Evolutionary conservation across 2,888 invertebrate species (phyloP).

Genomic region (Megaustenia siamemsis): DNA sequence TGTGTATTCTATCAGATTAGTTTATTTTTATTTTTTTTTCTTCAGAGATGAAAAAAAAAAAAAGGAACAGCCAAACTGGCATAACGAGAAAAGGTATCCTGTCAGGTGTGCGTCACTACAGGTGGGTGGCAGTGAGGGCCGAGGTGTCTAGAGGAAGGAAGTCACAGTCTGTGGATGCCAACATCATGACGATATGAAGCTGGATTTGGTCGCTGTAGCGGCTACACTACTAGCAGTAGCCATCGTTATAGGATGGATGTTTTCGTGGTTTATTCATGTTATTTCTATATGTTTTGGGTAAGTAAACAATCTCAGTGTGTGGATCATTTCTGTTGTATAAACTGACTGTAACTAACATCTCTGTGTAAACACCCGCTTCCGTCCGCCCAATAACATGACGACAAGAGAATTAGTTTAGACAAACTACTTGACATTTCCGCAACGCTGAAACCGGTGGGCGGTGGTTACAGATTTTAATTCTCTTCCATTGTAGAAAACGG

Average conservation of each 20-base stretch:
- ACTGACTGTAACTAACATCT: neutral
- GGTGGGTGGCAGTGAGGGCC: neutral
- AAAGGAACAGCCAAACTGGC: neutral
- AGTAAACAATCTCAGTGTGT: conserved; percentile 53
- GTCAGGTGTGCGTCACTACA: neutral
- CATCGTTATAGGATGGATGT: conserved; percentile 67
- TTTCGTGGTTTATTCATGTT: conserved; percentile 70
- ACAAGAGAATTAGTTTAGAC: too few relatives aligned
- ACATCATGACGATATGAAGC: conserved; percentile 73
- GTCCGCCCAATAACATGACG: neutral
- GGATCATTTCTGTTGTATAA: neutral
- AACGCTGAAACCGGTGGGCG: too few relatives aligned
- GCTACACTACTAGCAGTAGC: conserved; percentile 62
- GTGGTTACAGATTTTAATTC: too few relatives aligned
- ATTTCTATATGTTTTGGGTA: conserved; percentile 72
- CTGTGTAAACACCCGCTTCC: too few relatives aligned
- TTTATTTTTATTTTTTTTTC: too few relatives aligned
- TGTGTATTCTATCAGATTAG: too few relatives aligned
- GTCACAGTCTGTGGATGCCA: neutral
- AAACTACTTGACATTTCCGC: conserved; percentile 10
- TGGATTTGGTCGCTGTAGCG: conserved; percentile 63
- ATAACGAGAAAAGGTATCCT: neutral
- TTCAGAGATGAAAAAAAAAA: neutral
- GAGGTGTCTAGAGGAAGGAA: neutral
- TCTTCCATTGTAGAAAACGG: too few relatives aligned